Evolutionary conservation across 2,113 vertebrate genomes (phyloP).

Genomic region (Pterocles orientalis): DNA sequence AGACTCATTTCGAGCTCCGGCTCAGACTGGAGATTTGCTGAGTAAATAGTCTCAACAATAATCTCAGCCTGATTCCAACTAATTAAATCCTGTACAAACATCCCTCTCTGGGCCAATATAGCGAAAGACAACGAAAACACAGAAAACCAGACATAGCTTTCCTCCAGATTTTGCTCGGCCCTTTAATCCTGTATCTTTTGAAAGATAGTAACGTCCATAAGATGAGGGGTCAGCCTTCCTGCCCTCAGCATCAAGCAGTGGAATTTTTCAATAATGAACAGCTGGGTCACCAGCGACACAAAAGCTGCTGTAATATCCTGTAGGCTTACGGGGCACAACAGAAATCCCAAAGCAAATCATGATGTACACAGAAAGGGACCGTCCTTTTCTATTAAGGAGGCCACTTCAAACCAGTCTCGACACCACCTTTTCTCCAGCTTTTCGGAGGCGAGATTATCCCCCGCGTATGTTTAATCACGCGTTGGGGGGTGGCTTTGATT

Average conservation of each 20-base stretch:
- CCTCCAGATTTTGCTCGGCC: conserved; percentile 85
- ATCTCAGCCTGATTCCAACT: conserved; percentile 91
- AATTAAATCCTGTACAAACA: conserved; percentile 99
- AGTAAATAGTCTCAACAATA: conserved; percentile 92
- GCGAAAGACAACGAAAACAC: conserved; percentile 81
- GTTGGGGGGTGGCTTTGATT: conserved; percentile 61
- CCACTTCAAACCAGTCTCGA: conserved; percentile 77
- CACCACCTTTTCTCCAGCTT: conserved; percentile 74
- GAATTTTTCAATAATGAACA: conserved; percentile 99
- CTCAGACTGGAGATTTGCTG: conserved; percentile 89
- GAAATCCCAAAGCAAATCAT: conserved; percentile 78
- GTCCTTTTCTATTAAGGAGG: conserved; percentile 89
- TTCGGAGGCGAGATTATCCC: conserved; percentile 65
- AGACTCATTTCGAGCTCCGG: conserved; percentile 82
- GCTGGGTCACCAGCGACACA: conserved; percentile 95
- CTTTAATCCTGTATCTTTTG: conserved; percentile 96
- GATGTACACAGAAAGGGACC: conserved; percentile 83
- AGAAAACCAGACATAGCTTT: conserved; percentile 80
- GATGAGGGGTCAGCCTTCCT: conserved; percentile 87
- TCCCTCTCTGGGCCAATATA: conserved; percentile 87
- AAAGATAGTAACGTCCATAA: conserved; percentile 91
- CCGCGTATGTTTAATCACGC: conserved; percentile 71
- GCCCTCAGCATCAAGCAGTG: conserved; percentile 89
- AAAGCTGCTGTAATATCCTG: conserved; percentile 96
- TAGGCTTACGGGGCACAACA: conserved; percentile 75